phyloP scores from a whole-genome alignment of 2,888 invertebrate genomes.

The Diarsia dahlii region DNA sequence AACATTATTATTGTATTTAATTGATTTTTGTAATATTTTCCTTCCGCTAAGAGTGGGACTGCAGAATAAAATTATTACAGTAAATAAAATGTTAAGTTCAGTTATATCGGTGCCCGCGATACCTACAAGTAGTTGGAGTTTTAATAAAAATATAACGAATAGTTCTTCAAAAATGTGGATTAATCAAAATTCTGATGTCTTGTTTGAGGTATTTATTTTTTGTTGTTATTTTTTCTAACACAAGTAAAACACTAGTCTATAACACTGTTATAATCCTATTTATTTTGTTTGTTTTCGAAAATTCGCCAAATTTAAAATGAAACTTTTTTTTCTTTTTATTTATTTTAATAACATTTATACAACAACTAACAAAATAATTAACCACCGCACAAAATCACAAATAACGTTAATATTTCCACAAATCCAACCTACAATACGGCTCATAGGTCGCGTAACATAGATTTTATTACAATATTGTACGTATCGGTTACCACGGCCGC shows the following conservation, averaged over 20 bases:
- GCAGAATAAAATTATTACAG: constrained; percentile 61
- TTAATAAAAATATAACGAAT: constrained; percentile 17
- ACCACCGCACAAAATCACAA: constrained; percentile 7
- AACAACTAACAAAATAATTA: neutral
- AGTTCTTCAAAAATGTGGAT: constrained; percentile 70
- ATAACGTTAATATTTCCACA: constrained; percentile 31
- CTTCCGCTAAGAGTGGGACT: constrained; percentile 61
- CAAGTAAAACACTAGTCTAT: neutral
- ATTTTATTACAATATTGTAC: constrained; percentile 64
- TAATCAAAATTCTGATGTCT: constrained; percentile 68
- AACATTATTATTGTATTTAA: constrained; percentile 62
- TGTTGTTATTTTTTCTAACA: neutral
- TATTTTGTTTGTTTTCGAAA: neutral
- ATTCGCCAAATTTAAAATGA: neutral
- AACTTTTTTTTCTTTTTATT: neutral
- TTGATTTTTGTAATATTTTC: constrained; percentile 73
- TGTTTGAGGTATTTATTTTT: constrained; percentile 72
- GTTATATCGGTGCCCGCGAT: constrained; percentile 53
- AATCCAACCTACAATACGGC: constrained; percentile 46
- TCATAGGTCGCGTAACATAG: constrained; percentile 50
- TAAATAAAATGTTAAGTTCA: constrained; percentile 60
- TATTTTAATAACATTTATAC: neutral
- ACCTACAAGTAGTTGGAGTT: constrained; percentile 51
- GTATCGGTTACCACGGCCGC: constrained; percentile 73
- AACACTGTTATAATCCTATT: neutral